Evolutionary conservation across 2,113 vertebrate species (phyloP).

Genomic region (Tychaedon coryphoeus): DNA sequence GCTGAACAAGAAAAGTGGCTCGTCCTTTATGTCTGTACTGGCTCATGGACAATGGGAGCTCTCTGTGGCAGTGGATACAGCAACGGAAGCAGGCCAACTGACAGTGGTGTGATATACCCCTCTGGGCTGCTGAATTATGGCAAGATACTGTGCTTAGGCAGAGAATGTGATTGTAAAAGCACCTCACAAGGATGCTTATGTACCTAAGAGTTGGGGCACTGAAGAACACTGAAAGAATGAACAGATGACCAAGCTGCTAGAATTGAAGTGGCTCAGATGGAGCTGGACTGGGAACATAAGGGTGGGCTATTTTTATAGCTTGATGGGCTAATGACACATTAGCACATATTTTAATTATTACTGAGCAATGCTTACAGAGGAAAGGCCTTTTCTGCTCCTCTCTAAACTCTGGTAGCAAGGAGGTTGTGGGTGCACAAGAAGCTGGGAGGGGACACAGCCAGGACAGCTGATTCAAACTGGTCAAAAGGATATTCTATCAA

Average conservation of each 20-base stretch:
- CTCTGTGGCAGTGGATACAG: neutral
- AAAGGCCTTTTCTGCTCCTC: neutral
- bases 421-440: neutral
- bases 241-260: neutral
- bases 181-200: accelerated
- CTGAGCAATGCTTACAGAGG: neutral
- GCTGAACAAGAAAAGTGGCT: neutral
- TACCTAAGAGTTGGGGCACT: neutral
- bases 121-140: neutral
- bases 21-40: neutral
- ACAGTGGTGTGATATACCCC: neutral
- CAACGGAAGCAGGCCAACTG: neutral
- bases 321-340: neutral
- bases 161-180: neutral
- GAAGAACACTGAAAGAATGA: neutral
- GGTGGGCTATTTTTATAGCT: neutral
- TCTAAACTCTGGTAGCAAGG: neutral
- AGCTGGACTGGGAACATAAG: neutral
- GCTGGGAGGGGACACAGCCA: neutral
- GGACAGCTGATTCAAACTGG: neutral
- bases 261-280: neutral
- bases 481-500: neutral
- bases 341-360: neutral
- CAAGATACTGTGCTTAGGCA: neutral
- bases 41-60: neutral